Evolutionary conservation across 2,113 vertebrate genomes (phyloP).

Genomic region (Columba livia): DNA sequence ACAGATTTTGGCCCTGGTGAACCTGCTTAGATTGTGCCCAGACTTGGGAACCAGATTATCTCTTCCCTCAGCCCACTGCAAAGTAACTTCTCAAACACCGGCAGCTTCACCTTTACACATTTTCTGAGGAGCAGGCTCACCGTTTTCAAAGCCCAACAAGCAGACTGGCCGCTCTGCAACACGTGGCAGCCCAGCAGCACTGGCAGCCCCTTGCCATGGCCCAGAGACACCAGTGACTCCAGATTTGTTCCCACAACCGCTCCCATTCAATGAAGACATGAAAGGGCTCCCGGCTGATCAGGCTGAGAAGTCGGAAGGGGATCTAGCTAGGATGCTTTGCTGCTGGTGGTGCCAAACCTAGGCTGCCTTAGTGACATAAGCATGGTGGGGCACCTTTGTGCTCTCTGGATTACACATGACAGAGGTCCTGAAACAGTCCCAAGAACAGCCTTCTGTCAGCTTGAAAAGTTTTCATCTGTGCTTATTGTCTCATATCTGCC

Average conservation of each 20-base stretch:
- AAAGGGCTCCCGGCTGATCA: background rate
- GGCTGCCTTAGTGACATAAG: background rate
- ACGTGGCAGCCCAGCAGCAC: fast-evolving
- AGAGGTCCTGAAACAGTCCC: conserved; percentile 38
- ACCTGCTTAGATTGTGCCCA: background rate
- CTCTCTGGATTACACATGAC: background rate
- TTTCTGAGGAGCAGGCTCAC: background rate
- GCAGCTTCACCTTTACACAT: background rate
- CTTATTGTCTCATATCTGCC: conserved; percentile 60
- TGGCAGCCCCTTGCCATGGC: background rate
- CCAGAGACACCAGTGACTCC: background rate
- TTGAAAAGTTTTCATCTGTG: conserved; percentile 61
- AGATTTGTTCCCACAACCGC: background rate
- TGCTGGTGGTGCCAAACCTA: background rate
- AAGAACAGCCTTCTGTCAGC: conserved; percentile 50
- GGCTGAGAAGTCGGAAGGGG: background rate
- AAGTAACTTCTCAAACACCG: background rate
- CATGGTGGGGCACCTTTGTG: conserved; percentile 15
- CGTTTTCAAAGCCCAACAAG: background rate
- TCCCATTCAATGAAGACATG: background rate
- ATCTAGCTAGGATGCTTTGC: background rate
- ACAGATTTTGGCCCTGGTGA: background rate
- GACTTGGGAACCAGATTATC: background rate
- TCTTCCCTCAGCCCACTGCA: background rate
- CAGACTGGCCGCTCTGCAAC: background rate